Conservation (phyloP, 2,888 invertebrate species). For the Fabriciana adippe region DNA sequence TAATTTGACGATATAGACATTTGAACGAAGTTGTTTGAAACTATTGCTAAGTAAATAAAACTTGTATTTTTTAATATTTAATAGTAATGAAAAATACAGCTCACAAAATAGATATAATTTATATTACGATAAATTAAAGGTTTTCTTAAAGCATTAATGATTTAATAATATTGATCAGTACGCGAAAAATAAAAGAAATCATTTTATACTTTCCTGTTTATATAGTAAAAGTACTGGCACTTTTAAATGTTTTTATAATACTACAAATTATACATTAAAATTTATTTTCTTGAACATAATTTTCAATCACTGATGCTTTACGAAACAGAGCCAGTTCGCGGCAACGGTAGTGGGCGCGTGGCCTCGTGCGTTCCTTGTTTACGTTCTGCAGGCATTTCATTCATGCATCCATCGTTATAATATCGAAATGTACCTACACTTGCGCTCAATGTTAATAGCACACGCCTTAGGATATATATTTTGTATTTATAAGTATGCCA, state of each 20-base stretch:
- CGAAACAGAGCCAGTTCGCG: conserved; percentile 27
- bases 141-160: no score
- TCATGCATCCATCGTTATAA: conserved; percentile 46
- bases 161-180: no score
- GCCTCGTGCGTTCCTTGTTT: conserved; percentile 52
- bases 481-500: not conserved
- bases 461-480: conserved; percentile 4
- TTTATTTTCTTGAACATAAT: not conserved
- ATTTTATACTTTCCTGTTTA: no score
- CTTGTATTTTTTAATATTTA: no score
- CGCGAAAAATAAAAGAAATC: no score
- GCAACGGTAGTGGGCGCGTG: conserved; percentile 43
- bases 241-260: no score
- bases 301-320: conserved; percentile 6
- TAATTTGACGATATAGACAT: not conserved
- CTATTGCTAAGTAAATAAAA: no score
- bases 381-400: conserved; percentile 54
- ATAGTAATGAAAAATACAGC: no score
- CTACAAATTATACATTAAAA: no score
- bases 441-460: conserved; percentile 28
- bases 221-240: no score
- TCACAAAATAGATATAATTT: no score
- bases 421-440: conserved; percentile 34
- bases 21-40: not conserved
- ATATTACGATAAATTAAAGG: no score